Conservation (phyloP, 2,797 vertebrate species). For the Amblyraja radiata region DNA sequence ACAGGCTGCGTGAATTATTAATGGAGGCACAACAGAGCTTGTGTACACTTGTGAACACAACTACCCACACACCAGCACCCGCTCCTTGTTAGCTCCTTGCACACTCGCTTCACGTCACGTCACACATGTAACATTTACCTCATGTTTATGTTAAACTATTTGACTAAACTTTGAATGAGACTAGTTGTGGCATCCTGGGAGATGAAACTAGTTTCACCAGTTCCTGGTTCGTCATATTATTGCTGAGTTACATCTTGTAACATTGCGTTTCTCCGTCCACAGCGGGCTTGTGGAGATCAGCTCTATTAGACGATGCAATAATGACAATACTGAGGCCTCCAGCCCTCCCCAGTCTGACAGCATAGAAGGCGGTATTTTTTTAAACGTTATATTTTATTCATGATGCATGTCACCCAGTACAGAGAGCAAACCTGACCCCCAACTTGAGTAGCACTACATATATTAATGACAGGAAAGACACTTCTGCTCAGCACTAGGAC, state of each 20-base stretch:
- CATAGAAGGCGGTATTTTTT: background rate
- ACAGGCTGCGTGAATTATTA: slow-evolving; percentile 9
- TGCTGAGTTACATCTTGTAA: background rate
- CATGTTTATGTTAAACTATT: background rate
- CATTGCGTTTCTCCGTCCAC: background rate
- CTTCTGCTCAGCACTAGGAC: slow-evolving; percentile 1
- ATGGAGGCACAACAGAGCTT: background rate
- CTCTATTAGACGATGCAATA: background rate
- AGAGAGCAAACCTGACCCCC: slow-evolving; percentile 23
- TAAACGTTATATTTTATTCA: slow-evolving; percentile 35
- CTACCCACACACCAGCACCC: background rate
- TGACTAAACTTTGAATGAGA: background rate
- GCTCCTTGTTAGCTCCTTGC: background rate
- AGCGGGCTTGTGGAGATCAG: background rate
- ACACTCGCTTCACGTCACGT: background rate
- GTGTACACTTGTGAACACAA: background rate
- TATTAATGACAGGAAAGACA: slow-evolving; percentile 32
- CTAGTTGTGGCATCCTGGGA: background rate
- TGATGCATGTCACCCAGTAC: slow-evolving; percentile 3
- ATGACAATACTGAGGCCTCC: background rate
- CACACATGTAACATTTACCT: background rate
- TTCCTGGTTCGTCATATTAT: background rate
- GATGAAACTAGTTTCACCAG: background rate
- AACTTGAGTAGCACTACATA: slow-evolving; percentile 28
- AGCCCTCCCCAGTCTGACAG: too few species aligned